Percentiles rank a stretch among this genome's conserved stretches.
These are phyloP conservation scores for Turritopsis dohrnii DNA, from an alignment of 30 jellyfish, hydroid and myxozoan genomes.

Conservation along the genomic window DNA sequence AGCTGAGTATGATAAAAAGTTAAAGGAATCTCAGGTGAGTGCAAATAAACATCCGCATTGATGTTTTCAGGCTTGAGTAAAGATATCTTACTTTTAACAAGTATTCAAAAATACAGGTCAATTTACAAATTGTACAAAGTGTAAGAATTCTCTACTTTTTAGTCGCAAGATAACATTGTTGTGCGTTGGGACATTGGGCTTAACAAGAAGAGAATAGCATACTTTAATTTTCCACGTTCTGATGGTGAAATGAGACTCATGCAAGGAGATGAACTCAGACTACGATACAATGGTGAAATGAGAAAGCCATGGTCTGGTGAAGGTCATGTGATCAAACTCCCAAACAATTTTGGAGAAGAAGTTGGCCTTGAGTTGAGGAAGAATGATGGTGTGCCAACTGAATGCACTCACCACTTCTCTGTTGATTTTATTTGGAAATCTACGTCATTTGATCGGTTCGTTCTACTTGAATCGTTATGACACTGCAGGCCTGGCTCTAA, in stretches of 20 bases:
- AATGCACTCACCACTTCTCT: conserved; percentile 95
- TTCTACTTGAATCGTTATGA: background rate
- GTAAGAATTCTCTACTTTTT: background rate
- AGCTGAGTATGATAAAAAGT: conserved; percentile 96
- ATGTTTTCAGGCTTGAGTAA: no score
- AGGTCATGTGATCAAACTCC: conserved; percentile 98
- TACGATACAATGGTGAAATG: conserved; percentile 93
- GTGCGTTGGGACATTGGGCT: conserved; percentile 97
- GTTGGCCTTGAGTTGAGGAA: conserved; percentile 95
- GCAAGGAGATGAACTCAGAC: conserved; percentile 98
- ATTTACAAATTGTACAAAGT: no score
- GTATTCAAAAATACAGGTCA: no score
- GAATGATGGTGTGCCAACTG: conserved; percentile 93
- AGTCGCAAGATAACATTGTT: conserved; percentile 94
- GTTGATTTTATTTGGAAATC: conserved; percentile 99
- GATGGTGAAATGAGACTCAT: conserved; percentile 97
- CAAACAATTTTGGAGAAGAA: conserved; percentile 98
- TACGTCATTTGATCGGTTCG: conserved; percentile 93
- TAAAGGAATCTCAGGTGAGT: conserved; percentile 92
- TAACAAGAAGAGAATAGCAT: conserved; percentile 95
- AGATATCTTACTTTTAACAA: no score
- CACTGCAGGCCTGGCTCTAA: background rate
- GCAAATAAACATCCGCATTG: no score
- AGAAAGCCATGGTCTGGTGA: conserved; percentile 98
- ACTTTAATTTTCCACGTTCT: conserved; percentile 86